Conservation (phyloP, 2,113 vertebrate species). For the Emydocephalus ijimae region DNA sequence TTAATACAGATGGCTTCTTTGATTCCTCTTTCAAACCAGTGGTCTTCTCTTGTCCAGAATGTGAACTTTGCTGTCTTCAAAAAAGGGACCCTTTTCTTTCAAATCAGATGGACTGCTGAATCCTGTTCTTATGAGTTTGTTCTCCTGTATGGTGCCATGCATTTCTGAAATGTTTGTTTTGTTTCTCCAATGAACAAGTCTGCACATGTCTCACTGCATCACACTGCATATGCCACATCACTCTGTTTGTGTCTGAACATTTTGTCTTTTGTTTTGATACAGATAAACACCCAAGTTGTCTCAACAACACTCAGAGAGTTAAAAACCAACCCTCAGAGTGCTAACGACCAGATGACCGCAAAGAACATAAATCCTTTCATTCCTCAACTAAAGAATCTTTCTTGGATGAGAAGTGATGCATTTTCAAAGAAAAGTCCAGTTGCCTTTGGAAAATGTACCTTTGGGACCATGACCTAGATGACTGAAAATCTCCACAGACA, state of each 20-base stretch:
- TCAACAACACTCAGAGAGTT: not conserved
- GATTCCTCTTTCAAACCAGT: not conserved
- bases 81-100: not conserved
- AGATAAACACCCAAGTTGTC: not conserved
- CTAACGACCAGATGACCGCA: not conserved
- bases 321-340: not conserved
- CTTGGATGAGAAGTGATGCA: not conserved
- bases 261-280: not conserved
- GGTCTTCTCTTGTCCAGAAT: not conserved
- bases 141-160: not conserved
- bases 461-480: not conserved
- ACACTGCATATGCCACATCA: not conserved
- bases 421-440: not conserved
- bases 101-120: not conserved
- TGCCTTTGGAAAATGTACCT: not conserved
- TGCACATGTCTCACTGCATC: not conserved
- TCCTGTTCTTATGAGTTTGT: not conserved
- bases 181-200: not conserved
- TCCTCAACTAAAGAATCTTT: not conserved
- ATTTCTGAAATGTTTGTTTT: not conserved
- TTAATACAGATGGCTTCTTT: not conserved
- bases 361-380: not conserved
- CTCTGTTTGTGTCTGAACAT: not conserved
- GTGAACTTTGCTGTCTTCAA: not conserved
- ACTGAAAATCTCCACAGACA: not conserved